Conservation (phyloP, 2,797 vertebrate genomes). For the Menidia menidia region DNA sequence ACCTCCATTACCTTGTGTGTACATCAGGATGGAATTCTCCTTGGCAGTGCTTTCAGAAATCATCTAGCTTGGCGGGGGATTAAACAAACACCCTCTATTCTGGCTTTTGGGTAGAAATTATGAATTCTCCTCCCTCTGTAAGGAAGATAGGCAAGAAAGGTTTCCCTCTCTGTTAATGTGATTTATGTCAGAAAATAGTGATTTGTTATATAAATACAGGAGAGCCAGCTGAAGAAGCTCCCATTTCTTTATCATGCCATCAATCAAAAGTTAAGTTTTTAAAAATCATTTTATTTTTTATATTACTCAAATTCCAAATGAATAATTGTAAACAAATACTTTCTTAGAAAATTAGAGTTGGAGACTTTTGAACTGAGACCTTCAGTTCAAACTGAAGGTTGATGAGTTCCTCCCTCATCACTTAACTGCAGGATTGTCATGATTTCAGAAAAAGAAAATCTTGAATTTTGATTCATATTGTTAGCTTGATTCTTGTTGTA, state of each 20-base stretch:
- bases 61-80: slow-evolving; percentile 64
- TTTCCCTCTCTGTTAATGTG: slow-evolving; percentile 21
- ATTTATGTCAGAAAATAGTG: background rate
- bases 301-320: too few species aligned
- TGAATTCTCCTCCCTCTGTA: slow-evolving; percentile 61
- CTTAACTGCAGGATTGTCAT: too few species aligned
- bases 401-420: too few species aligned
- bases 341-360: too few species aligned
- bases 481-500: too few species aligned
- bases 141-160: slow-evolving; percentile 58
- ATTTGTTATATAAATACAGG: slow-evolving; percentile 47
- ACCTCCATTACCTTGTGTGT: slow-evolving; percentile 69
- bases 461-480: too few species aligned
- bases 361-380: too few species aligned
- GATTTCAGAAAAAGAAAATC: too few species aligned
- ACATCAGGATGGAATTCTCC: slow-evolving; percentile 56
- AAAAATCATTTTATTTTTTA: slow-evolving; percentile 30
- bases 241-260: background rate
- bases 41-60: slow-evolving; percentile 59
- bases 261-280: slow-evolving; percentile 34
- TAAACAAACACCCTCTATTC: slow-evolving; percentile 72
- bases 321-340: too few species aligned
- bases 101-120: slow-evolving; percentile 54
- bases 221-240: slow-evolving; percentile 1
- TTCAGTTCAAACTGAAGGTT: too few species aligned